phyloP scores from a whole-genome alignment of 2,888 invertebrate genomes.

The Camponotus fellah region DNA sequence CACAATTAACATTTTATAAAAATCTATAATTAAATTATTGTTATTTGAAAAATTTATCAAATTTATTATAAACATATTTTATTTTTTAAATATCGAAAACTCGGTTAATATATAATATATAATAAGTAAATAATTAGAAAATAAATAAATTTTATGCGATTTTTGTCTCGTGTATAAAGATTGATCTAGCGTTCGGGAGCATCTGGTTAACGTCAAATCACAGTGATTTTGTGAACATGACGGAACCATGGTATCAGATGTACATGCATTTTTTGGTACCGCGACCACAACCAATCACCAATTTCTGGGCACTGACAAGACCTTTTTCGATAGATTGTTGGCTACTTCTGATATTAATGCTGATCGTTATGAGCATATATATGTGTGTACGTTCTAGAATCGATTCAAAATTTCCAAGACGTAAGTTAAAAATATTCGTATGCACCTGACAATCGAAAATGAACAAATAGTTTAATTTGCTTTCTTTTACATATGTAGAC shows the following conservation, averaged over 20 bases:
- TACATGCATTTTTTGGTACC: slow-evolving; percentile 81
- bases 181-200: slow-evolving; percentile 80
- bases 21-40: background rate
- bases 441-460: background rate
- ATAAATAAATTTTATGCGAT: background rate
- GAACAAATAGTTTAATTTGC: background rate
- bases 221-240: slow-evolving; percentile 71
- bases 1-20: background rate
- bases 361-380: slow-evolving; percentile 72
- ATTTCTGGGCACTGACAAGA: slow-evolving; percentile 81
- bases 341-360: slow-evolving; percentile 68
- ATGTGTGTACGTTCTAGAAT: slow-evolving; percentile 74
- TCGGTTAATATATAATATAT: background rate
- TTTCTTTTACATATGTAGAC: background rate
- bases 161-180: slow-evolving; percentile 57
- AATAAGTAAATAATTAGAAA: background rate
- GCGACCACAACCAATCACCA: slow-evolving; percentile 78
- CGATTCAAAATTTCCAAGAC: slow-evolving; percentile 75
- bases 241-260: slow-evolving; percentile 78
- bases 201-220: slow-evolving; percentile 78
- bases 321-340: slow-evolving; percentile 79
- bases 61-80: background rate
- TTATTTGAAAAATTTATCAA: slow-evolving; percentile 3
- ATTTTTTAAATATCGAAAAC: background rate
- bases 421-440: slow-evolving; percentile 62